phyloP scores from a whole-genome alignment of 2,797 vertebrate genomes.

The Muscicapa comitata region DNA sequence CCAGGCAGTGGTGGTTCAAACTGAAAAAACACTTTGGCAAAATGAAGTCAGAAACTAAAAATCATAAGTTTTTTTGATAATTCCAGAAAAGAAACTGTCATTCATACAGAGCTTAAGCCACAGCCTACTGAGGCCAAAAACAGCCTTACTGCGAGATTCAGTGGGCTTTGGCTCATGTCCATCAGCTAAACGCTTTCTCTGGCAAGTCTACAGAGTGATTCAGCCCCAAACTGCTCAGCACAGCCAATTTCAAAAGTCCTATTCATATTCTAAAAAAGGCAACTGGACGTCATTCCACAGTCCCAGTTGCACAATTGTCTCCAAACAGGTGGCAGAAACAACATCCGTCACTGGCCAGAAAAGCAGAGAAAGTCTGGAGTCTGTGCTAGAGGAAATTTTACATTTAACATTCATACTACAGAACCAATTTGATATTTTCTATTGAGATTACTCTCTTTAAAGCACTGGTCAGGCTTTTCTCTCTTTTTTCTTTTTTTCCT shows the following conservation, averaged over 20 bases:
- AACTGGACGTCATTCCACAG: constrained; percentile 38
- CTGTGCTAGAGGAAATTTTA: not conserved
- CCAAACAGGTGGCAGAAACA: constrained; percentile 49
- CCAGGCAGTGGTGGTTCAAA: not conserved
- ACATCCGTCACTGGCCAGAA: not conserved
- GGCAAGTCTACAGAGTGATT: constrained; percentile 47
- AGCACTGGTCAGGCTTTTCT: not conserved
- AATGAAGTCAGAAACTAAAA: not conserved
- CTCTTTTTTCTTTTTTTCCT: no score
- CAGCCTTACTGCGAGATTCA: constrained; percentile 18
- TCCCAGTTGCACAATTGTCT: constrained; percentile 54
- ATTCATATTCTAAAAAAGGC: constrained; percentile 58
- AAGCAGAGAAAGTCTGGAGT: not conserved
- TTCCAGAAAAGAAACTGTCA: not conserved
- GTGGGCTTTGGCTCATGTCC: constrained; percentile 30
- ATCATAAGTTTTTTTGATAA: not conserved
- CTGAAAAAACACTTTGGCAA: not conserved
- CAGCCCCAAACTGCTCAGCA: constrained; percentile 19
- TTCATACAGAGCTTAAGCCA: not conserved
- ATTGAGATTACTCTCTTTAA: not conserved
- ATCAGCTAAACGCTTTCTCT: constrained; percentile 20
- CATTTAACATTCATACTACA: not conserved
- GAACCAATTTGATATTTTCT: not conserved
- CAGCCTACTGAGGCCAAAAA: not conserved
- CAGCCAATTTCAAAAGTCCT: constrained; percentile 51